Conservation (phyloP, 2,797 vertebrate species). For the Geotria australis region DNA sequence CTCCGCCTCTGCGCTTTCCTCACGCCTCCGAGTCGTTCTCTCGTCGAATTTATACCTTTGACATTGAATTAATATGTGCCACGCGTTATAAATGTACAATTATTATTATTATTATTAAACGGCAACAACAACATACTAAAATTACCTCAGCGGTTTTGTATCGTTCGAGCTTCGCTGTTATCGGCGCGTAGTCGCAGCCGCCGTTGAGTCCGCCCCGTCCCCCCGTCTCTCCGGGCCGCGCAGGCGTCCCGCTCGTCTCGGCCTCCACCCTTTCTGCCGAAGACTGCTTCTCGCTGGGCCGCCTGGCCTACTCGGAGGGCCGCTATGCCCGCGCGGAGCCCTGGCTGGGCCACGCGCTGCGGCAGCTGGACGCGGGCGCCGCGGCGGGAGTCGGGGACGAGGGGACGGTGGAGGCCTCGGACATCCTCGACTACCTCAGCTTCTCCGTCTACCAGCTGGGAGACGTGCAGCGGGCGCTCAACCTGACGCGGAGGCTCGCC, state of each 20-base stretch:
- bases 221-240: neutral
- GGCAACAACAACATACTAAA: too few species aligned
- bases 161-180: too few species aligned
- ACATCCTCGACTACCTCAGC: conserved; percentile 64
- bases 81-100: too few species aligned
- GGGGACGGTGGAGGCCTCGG: conserved; percentile 28
- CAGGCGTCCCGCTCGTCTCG: neutral
- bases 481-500: conserved; percentile 46
- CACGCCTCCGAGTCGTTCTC: too few species aligned
- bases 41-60: too few species aligned
- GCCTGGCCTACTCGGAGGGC: conserved; percentile 48
- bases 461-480: conserved; percentile 41
- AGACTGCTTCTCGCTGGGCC: conserved; percentile 68
- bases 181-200: too few species aligned
- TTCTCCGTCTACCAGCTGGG: conserved; percentile 88
- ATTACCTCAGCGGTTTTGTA: too few species aligned
- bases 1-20: too few species aligned
- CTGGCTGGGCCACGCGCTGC: conserved; percentile 68
- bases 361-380: conserved; percentile 50
- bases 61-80: too few species aligned
- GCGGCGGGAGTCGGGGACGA: conserved; percentile 39
- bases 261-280: conserved; percentile 6
- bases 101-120: too few species aligned
- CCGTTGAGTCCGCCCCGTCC: neutral
- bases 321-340: conserved; percentile 73